Evolutionary conservation across 2,113 vertebrate genomes (phyloP), one percentile per base, ranked within the genome.

Genomic region (Lycaon pictus): DNA sequence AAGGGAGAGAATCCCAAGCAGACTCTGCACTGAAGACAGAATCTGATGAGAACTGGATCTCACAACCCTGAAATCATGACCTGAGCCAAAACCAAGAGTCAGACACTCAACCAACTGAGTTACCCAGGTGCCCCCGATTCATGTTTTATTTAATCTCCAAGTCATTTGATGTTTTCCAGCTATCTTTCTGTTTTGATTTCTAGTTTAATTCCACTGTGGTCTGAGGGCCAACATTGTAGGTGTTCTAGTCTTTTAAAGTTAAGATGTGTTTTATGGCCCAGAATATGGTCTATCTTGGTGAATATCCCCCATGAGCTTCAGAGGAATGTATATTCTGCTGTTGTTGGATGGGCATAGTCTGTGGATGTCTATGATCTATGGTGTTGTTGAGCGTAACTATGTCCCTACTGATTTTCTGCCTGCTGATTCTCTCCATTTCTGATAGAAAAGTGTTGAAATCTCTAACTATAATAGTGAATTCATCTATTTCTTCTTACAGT

Each of bases 121-220:
- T 17, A 69, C 15, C 7, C 67, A 35, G 32, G 17, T 35, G 67
- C 67, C 17, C 67, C 67, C 20, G 17, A 84, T 37, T n/a, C 20
- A 16, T 62, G 53, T 79, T 60, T 83, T 85, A 77, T 53, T 93
- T 96, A 83, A 89, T 53, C 69, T 96, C 35, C 51, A 60, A 69
- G 9, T 20, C 25, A 37, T 19, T 51, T 51, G 29, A 55, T 6
- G 8, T 88, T 88, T 93, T 35, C 51, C 23, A 88, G 25, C 67
- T 89, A 22, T 29, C 69, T 89, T 94, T 89, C 37, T 77, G 51
- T 83, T 88, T 25, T 43, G 60, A 89, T 51, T 93, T 69, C 48
- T 37, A 83, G 43, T 93, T 92, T 93, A 58, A 87, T 63, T 87
- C 62, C 20, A 87, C 69, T 72, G 25, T 79, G 37, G 13, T 87